phyloP scores from a whole-genome alignment of 1,140 invertebrate genomes.

The Sycobia sp. region DNA sequence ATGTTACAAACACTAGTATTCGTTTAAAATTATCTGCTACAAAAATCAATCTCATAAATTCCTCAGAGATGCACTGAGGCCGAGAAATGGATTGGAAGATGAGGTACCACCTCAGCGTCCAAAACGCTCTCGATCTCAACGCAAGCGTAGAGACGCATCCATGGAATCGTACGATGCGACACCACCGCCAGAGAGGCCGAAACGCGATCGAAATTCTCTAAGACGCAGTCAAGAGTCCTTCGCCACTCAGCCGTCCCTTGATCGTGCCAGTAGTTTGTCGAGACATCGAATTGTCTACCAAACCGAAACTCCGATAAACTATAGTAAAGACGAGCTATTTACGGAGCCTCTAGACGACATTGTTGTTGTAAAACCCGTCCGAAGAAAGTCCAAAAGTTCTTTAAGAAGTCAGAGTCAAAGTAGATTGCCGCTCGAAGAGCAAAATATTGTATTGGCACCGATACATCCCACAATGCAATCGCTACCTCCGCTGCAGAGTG shows the following conservation, averaged over 20 bases:
- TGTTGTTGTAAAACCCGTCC: slow-evolving; percentile 53
- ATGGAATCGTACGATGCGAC: slow-evolving; percentile 40
- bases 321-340: slow-evolving; percentile 25
- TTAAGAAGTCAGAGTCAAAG: slow-evolving; percentile 35
- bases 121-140: slow-evolving; percentile 46
- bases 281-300: slow-evolving; percentile 54
- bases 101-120: slow-evolving; percentile 47
- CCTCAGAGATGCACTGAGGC: slow-evolving; percentile 27
- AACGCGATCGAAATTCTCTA: slow-evolving; percentile 43
- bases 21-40: no score
- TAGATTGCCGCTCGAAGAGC: neutral
- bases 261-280: slow-evolving; percentile 40
- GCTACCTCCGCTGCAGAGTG: neutral
- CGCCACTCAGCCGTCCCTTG: slow-evolving; percentile 26
- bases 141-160: slow-evolving; percentile 45
- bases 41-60: no score
- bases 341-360: slow-evolving; percentile 54
- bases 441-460: neutral
- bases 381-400: slow-evolving; percentile 51
- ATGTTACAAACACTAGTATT: no score
- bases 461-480: no score
- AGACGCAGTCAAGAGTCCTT: slow-evolving; percentile 53
- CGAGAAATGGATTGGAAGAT: neutral
- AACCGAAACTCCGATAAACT: slow-evolving; percentile 36
- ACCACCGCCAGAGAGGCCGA: slow-evolving; percentile 45